Evolutionary conservation across 2,888 invertebrate genomes (phyloP).

Genomic region (Aelia acuminata): DNA sequence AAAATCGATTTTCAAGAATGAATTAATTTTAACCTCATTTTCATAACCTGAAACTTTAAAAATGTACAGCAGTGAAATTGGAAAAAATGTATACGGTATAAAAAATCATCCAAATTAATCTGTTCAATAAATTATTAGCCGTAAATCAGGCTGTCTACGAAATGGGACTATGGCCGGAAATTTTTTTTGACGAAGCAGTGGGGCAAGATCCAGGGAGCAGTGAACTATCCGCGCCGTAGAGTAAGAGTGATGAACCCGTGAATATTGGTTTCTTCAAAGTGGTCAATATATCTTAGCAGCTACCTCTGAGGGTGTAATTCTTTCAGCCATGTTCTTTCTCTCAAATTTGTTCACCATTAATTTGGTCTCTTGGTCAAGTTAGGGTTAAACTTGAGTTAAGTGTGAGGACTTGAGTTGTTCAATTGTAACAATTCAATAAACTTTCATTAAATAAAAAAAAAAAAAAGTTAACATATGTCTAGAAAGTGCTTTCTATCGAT

Average conservation of each 20-base stretch:
- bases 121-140: neutral
- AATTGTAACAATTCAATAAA: no score
- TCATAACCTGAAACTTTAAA: no score
- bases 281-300: conserved; percentile 18
- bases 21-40: no score
- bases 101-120: neutral
- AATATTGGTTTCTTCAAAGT: conserved; percentile 21
- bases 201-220: neutral
- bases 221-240: neutral
- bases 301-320: neutral
- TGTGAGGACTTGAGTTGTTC: no score
- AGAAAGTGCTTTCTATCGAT: no score
- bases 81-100: neutral
- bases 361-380: neutral
- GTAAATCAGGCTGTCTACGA: neutral
- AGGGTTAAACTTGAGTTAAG: neutral
- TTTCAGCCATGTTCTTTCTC: neutral
- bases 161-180: neutral
- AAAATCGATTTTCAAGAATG: no score
- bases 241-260: conserved; percentile 31
- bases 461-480: no score
- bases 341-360: neutral
- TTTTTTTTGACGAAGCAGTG: neutral
- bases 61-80: no score
- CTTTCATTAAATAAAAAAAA: no score